Conservation (phyloP, 1,140 invertebrate genomes). For the Lordiphosa collinella region DNA sequence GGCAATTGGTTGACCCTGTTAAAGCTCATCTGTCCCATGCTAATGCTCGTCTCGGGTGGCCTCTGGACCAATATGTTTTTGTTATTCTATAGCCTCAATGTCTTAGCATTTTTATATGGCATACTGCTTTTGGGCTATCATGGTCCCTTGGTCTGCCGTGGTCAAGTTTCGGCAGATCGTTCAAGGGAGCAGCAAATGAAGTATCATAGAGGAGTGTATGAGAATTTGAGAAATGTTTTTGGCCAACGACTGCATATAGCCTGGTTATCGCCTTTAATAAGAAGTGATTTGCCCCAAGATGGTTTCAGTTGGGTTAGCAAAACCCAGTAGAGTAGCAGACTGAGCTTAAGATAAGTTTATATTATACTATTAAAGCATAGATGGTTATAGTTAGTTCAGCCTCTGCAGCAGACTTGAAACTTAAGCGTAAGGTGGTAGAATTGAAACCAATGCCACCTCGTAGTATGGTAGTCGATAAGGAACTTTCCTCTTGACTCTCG, state of each 20-base stretch:
- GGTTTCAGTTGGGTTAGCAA: constrained; percentile 84
- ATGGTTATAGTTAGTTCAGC: constrained; percentile 36
- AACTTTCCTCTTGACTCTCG: constrained; percentile 14
- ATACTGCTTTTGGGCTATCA: constrained; percentile 86
- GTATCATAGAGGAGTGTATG: constrained; percentile 87
- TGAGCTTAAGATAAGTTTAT: constrained; percentile 6
- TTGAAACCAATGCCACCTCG: constrained; percentile 45
- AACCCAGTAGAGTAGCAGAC: background rate
- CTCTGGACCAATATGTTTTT: constrained; percentile 81
- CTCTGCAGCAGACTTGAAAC: background rate
- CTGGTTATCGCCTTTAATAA: constrained; percentile 88
- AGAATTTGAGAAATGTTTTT: constrained; percentile 85
- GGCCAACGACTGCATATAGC: constrained; percentile 88
- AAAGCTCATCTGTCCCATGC: constrained; percentile 84
- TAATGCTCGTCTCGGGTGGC: constrained; percentile 82
- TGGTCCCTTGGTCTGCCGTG: constrained; percentile 80
- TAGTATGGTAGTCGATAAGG: constrained; percentile 13
- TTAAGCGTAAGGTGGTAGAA: constrained; percentile 33
- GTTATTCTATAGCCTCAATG: constrained; percentile 85
- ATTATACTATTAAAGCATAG: constrained; percentile 19
- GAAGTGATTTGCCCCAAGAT: constrained; percentile 87
- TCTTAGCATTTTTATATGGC: constrained; percentile 85
- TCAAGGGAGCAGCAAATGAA: constrained; percentile 22
- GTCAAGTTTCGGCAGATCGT: constrained; percentile 61
- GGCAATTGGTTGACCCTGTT: constrained; percentile 82